Percentiles rank a stretch among this genome's conserved stretches.
Evolutionary conservation across 2,113 vertebrate genomes (phyloP).

Genomic region (Thymallus thymallus): DNA sequence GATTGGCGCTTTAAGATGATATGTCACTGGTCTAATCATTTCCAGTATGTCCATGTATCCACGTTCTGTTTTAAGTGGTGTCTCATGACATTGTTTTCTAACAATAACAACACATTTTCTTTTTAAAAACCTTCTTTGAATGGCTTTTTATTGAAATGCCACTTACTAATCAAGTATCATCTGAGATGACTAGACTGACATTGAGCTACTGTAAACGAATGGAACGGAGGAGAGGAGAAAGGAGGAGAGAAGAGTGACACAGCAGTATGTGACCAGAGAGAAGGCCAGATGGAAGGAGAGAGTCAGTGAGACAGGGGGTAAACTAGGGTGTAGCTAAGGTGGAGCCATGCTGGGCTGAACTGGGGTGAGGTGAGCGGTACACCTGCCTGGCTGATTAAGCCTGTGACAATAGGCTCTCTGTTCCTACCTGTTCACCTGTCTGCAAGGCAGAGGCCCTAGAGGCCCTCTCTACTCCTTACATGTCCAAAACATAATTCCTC

Average conservation of each 20-base stretch:
- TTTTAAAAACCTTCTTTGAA: too few species aligned
- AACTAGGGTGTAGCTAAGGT: neutral
- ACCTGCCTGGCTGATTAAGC: constrained; percentile 70
- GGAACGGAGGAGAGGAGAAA: too few species aligned
- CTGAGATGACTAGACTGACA: too few species aligned
- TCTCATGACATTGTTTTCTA: neutral
- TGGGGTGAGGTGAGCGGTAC: constrained; percentile 51
- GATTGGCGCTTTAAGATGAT: too few species aligned
- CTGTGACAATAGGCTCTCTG: constrained; percentile 66
- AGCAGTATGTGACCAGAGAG: constrained; percentile 3
- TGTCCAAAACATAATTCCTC: constrained; percentile 63
- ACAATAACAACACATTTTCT: neutral
- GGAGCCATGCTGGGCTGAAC: constrained; percentile 34
- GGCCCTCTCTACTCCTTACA: constrained; percentile 37
- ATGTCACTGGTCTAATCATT: constrained; percentile 3
- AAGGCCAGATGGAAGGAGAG: constrained; percentile 30
- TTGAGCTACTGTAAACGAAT: constrained; percentile 24
- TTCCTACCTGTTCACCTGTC: constrained; percentile 72
- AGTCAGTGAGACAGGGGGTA: constrained; percentile 37
- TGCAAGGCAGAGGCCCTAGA: constrained; percentile 43
- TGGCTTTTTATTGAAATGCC: too few species aligned
- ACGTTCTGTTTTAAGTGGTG: neutral
- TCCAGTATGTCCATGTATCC: neutral
- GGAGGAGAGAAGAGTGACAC: neutral
- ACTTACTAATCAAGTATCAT: too few species aligned